A percentile compares a stretch with the other conserved stretches of the same genome.
Conservation (phyloP, 23 tunicate species). For the Ciona savignyi region DNA sequence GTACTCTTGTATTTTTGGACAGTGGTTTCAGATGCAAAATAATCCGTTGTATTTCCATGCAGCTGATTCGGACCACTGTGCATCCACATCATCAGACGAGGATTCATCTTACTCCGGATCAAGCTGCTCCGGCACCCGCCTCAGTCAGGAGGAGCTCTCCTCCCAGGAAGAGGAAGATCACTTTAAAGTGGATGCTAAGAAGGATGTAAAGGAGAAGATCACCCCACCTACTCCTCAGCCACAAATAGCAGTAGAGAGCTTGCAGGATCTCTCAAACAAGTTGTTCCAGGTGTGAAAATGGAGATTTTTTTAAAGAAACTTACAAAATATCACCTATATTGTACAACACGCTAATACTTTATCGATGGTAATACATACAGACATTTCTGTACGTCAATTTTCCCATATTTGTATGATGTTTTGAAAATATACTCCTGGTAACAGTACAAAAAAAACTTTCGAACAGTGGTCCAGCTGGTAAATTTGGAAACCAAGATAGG, state of each 20-base stretch:
- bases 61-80: constrained; percentile 12
- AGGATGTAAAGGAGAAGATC: background rate
- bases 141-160: constrained; percentile 63
- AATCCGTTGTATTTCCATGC: background rate
- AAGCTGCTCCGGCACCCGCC: constrained; percentile 56
- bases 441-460: no score
- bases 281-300: constrained; percentile 71
- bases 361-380: no score
- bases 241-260: constrained; percentile 51
- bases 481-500: no score
- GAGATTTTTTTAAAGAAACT: no score
- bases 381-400: no score
- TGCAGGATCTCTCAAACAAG: constrained; percentile 80
- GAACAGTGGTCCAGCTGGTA: no score
- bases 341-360: no score
- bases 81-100: background rate
- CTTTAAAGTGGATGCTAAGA: constrained; percentile 3
- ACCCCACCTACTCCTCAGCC: constrained; percentile 6
- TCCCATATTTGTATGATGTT: no score
- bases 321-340: no score
- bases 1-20: no score
- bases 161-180: constrained; percentile 37
- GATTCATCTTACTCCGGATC: constrained; percentile 18
- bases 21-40: no score
- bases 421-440: no score